These are phyloP conservation scores for Venusia cambrica DNA, from an alignment of 2,888 invertebrate genomes.

Conservation along the genomic window DNA sequence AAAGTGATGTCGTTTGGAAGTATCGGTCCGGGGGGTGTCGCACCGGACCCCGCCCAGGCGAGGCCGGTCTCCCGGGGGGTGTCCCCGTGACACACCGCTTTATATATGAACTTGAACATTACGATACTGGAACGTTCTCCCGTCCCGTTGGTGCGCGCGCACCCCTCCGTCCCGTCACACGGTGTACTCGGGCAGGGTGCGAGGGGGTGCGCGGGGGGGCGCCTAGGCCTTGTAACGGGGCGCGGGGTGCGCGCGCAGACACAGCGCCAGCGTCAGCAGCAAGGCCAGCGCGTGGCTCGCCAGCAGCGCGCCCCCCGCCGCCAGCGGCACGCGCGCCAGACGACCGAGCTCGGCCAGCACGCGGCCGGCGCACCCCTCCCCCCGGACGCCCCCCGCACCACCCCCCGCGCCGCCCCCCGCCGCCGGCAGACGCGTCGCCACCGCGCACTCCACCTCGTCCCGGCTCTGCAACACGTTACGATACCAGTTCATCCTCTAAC, in stretches of 20 bases:
- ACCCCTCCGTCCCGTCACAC: background rate
- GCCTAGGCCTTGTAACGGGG: slow-evolving; percentile 56
- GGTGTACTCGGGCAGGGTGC: slow-evolving; percentile 8
- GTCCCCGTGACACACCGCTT: too few species aligned
- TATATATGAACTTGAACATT: too few species aligned
- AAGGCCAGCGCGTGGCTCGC: slow-evolving; percentile 57
- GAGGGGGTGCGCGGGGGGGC: slow-evolving; percentile 3
- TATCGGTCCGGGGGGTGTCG: too few species aligned
- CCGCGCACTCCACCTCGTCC: slow-evolving; percentile 30
- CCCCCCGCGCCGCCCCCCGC: slow-evolving; percentile 34
- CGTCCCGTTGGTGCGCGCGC: too few species aligned
- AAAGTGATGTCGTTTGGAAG: too few species aligned
- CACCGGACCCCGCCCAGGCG: too few species aligned
- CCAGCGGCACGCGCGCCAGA: slow-evolving; percentile 48
- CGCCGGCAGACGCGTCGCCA: slow-evolving; percentile 47
- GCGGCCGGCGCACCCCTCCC: slow-evolving; percentile 50
- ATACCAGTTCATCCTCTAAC: too few species aligned
- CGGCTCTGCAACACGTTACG: slow-evolving; percentile 22
- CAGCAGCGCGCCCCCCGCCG: slow-evolving; percentile 51
- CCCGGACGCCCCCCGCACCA: slow-evolving; percentile 38
- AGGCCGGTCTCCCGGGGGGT: too few species aligned
- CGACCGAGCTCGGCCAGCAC: slow-evolving; percentile 45
- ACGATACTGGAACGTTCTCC: too few species aligned
- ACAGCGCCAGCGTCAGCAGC: slow-evolving; percentile 62
- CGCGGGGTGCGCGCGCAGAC: slow-evolving; percentile 51